Conservation (phyloP, 1,140 invertebrate genomes). For the Antheraea mylitta region DNA sequence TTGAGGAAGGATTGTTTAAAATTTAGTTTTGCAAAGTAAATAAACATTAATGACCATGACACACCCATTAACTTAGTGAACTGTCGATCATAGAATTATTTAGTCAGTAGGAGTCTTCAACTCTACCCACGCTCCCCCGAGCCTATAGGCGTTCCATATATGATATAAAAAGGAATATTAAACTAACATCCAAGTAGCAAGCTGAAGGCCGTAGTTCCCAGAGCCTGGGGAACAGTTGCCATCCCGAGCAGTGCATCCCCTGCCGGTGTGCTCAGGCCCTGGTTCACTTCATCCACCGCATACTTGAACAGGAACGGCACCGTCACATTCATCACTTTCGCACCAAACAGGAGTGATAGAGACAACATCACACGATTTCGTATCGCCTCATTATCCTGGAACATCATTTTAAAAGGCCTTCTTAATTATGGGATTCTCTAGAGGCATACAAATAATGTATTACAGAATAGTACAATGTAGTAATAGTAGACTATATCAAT, state of each 20-base stretch:
- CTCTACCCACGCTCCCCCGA: too few relatives aligned
- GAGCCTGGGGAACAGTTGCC: slow-evolving; percentile 85
- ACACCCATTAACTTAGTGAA: too few relatives aligned
- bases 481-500: too few relatives aligned
- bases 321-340: slow-evolving; percentile 93
- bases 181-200: slow-evolving; percentile 95
- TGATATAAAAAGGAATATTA: neutral
- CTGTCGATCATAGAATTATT: too few relatives aligned
- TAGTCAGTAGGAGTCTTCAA: too few relatives aligned
- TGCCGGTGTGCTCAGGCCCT: slow-evolving; percentile 57
- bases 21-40: too few relatives aligned
- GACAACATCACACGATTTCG: slow-evolving; percentile 92
- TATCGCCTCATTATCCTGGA: slow-evolving; percentile 88
- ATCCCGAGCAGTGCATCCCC: slow-evolving; percentile 81
- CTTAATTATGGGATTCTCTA: neutral
- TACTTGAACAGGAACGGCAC: slow-evolving; percentile 99
- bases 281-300: slow-evolving; percentile 93
- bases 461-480: too few relatives aligned
- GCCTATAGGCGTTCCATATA: too few relatives aligned
- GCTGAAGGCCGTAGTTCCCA: slow-evolving; percentile 86
- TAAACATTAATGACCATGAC: too few relatives aligned
- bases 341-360: slow-evolving; percentile 87
- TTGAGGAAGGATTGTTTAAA: too few relatives aligned
- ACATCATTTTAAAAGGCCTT: neutral
- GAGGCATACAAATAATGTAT: too few relatives aligned